Conservation (phyloP, 1,140 invertebrate species). For the Aphaenogaster ashmeadi region DNA sequence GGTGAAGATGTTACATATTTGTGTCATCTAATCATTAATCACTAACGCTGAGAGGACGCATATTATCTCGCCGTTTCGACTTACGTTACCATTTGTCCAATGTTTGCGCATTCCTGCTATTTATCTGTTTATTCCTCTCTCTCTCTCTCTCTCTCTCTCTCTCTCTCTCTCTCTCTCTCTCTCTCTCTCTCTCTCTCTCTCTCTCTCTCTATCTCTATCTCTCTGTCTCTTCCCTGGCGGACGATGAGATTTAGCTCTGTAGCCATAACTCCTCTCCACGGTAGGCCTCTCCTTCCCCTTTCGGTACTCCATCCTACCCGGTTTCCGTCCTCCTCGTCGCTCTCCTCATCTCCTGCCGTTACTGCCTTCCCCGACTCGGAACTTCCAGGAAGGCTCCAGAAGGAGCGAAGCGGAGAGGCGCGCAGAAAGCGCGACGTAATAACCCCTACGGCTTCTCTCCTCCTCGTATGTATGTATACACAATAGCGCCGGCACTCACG, state of each 20-base stretch:
- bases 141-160: no score
- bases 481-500: constrained; percentile 66
- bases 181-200: no score
- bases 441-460: constrained; percentile 69
- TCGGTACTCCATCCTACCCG: constrained; percentile 31
- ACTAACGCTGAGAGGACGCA: neutral
- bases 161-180: no score
- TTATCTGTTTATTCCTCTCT: constrained; percentile 33
- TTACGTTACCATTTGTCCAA: constrained; percentile 45
- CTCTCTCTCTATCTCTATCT: neutral
- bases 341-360: constrained; percentile 18
- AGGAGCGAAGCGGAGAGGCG: constrained; percentile 39
- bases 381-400: constrained; percentile 46
- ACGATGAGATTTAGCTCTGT: constrained; percentile 23
- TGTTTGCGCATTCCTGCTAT: constrained; percentile 36
- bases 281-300: constrained; percentile 12
- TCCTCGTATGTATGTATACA: constrained; percentile 49
- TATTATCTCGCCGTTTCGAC: constrained; percentile 12
- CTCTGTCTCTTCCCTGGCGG: neutral
- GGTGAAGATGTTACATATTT: constrained; percentile 6
- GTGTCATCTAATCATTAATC: constrained; percentile 36
- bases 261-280: constrained; percentile 9
- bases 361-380: constrained; percentile 30
- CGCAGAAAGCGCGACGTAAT: constrained; percentile 68
- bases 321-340: constrained; percentile 51